Base-by-base conservation (phyloP, 2,888 invertebrate species). In the Microchrysa polita region DNA sequence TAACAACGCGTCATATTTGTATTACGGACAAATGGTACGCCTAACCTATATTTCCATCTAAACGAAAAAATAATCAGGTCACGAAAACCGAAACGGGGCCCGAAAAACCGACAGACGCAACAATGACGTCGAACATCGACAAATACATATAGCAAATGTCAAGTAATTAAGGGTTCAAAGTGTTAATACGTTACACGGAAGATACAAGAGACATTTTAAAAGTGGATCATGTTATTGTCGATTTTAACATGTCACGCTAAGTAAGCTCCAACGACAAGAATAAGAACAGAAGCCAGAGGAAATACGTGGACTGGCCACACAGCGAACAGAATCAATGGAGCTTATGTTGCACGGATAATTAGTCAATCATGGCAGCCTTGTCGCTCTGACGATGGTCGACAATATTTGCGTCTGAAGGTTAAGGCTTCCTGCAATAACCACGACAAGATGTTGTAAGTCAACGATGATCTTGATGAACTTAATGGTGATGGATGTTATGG, bases 81-180 rank as follows among this genome's bases (percentile, higher is more conserved):
- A 34, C 27, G 27, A 34, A n/a, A 34, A 34, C 27, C 2, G 2
- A 34, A 34, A 34, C 7, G 27, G 27, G 7, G 27, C 4, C 27
- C 27, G 7, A 34, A 34, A 34, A 34, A n/a, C n/a, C n/a, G 27
- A 34, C 27, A 34, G 27, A 34, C 27, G n/a, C n/a, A n/a, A n/a
- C n/a, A n/a, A n/a, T n/a, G n/a, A n/a, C n/a, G n/a, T n/a, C n/a
- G n/a, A 53, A 10, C 22, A 5, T 20, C 18, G 22, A 59, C 27
- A 10, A 59, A 59, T 16, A 5, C 4, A 23, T 1, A 23, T 16
- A 55, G 18, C 20, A 18, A 9, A n/a, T 23, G 59, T 34, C 22
- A 59, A 59, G 59, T 23, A 59, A 59, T 59, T 59, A 59, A 59
- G 23, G 23, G 59, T 59, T 59, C 59, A 59, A 59, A 23, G 59